Evolutionary conservation across 1,140 invertebrate genomes (phyloP).

Genomic region (Varroa destructor): DNA sequence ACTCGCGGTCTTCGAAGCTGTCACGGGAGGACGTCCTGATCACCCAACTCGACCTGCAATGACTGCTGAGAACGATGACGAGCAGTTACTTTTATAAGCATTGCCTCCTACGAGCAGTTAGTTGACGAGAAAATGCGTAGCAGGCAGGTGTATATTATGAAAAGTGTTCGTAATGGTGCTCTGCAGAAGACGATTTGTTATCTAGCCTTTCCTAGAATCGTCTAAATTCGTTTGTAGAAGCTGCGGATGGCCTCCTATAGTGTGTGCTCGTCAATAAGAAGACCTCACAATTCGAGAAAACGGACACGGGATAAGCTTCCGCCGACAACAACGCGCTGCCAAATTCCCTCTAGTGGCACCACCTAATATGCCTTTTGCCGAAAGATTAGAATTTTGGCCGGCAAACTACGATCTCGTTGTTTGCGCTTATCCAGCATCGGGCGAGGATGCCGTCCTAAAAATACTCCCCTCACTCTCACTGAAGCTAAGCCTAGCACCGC

Average conservation of each 20-base stretch:
- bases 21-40: constrained; percentile 15
- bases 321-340: not conserved
- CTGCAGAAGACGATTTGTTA: too few species aligned
- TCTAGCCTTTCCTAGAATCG: too few species aligned
- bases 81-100: constrained; percentile 15
- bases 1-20: not conserved
- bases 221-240: too few species aligned
- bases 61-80: not conserved
- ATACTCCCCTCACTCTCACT: not conserved
- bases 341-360: constrained; percentile 2
- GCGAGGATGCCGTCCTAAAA: constrained; percentile 3
- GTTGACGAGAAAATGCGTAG: too few species aligned
- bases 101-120: too few species aligned
- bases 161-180: too few species aligned
- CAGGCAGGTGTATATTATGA: too few species aligned
- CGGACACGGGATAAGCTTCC: not conserved
- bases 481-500: too few species aligned
- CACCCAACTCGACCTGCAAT: not conserved
- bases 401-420: not conserved
- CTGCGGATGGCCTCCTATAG: too few species aligned
- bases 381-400: not conserved
- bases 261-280: too few species aligned
- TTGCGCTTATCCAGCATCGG: constrained; percentile 9
- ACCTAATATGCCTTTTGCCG: not conserved
- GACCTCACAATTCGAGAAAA: too few species aligned